These are phyloP conservation scores for Pseudomyrmex sp. DNA, from an alignment of 1,140 invertebrate species.

Conservation along the genomic window DNA sequence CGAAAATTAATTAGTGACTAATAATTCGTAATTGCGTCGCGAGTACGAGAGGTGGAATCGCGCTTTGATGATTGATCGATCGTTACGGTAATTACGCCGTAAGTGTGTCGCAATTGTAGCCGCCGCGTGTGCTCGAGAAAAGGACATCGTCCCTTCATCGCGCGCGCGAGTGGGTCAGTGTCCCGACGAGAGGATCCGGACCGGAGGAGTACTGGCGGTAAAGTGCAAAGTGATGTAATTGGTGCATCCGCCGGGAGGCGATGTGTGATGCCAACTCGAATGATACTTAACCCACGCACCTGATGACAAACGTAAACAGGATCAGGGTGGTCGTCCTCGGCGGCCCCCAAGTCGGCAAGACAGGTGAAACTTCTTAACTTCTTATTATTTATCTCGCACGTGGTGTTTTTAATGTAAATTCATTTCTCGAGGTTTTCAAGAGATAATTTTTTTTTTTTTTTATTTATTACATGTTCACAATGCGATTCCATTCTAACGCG, in stretches of 20 bases:
- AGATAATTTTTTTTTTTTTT: too few relatives aligned
- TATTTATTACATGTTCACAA: too few relatives aligned
- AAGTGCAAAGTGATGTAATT: slow-evolving; percentile 64
- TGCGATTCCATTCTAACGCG: not conserved
- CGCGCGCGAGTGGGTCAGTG: slow-evolving; percentile 63
- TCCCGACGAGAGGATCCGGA: slow-evolving; percentile 48
- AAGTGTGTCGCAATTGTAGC: slow-evolving; percentile 16
- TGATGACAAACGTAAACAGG: slow-evolving; percentile 88
- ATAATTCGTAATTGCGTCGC: not conserved
- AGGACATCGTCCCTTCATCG: slow-evolving; percentile 2
- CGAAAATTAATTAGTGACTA: slow-evolving; percentile 12
- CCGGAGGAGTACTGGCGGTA: slow-evolving; percentile 25
- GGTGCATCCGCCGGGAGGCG: slow-evolving; percentile 47
- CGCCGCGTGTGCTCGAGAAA: slow-evolving; percentile 11
- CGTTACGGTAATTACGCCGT: not conserved
- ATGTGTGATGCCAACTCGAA: slow-evolving; percentile 64
- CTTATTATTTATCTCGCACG: not conserved
- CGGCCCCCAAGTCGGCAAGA: slow-evolving; percentile 89
- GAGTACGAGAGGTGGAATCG: not conserved
- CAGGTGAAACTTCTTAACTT: slow-evolving; percentile 73
- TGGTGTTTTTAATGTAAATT: too few relatives aligned
- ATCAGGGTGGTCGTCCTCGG: slow-evolving; percentile 90
- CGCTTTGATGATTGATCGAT: slow-evolving; percentile 2
- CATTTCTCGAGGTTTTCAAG: too few relatives aligned
- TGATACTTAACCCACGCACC: slow-evolving; percentile 70